phyloP scores from a whole-genome alignment of 2,113 vertebrate species.

The Boulengeromyrus knoepffleri region DNA sequence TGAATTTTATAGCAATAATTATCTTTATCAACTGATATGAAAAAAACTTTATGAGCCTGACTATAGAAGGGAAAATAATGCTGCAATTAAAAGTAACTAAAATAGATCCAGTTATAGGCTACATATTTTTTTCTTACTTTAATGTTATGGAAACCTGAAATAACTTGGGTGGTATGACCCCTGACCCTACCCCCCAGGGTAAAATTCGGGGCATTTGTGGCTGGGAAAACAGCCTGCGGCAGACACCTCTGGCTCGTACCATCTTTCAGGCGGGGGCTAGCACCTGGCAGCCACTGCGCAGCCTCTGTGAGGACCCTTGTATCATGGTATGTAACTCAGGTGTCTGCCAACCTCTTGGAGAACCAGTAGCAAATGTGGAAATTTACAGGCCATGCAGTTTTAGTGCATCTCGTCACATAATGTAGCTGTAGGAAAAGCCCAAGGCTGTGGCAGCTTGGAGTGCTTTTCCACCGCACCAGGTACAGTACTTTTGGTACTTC shows the following conservation, averaged over 20 bases:
- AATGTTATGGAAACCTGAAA: background rate
- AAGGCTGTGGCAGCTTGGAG: background rate
- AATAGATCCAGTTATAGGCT: background rate
- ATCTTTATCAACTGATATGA: background rate
- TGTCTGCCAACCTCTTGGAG: background rate
- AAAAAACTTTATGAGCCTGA: background rate
- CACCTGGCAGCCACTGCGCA: conserved; percentile 41
- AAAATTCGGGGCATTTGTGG: conserved; percentile 49
- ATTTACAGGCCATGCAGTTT: background rate
- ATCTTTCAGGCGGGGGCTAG: conserved; percentile 59
- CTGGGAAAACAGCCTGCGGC: conserved; percentile 58
- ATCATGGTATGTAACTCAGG: conserved; percentile 47
- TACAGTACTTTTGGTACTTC: no score
- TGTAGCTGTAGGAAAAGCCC: background rate
- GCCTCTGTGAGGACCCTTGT: conserved; percentile 30
- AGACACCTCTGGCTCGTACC: conserved; percentile 55
- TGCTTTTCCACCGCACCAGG: no score
- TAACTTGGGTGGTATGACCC: background rate
- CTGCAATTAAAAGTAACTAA: background rate
- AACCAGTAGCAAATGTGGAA: background rate
- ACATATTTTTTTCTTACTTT: background rate
- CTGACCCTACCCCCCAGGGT: conserved; percentile 42
- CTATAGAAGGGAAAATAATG: background rate
- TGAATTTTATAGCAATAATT: background rate
- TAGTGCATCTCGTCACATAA: background rate